Conservation (phyloP, 2,113 vertebrate species). For the Vicugna pacos region DNA sequence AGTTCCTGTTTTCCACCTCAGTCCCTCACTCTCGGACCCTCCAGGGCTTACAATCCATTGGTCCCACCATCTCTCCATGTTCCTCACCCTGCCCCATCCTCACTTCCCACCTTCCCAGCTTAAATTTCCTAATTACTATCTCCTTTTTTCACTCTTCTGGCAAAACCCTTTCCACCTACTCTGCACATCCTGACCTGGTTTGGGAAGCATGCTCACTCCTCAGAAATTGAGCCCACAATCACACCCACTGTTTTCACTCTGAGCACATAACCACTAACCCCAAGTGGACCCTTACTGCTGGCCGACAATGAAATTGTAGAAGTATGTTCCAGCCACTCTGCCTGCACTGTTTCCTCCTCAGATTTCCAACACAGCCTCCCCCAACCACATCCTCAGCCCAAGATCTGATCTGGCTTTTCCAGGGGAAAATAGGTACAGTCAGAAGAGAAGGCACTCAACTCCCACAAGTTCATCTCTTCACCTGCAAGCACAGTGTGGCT, state of each 20-base stretch:
- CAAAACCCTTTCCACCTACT: neutral
- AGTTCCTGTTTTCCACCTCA: neutral
- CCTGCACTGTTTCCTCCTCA: neutral
- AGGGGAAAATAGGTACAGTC: neutral
- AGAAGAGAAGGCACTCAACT: neutral
- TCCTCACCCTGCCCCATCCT: neutral
- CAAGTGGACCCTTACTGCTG: neutral
- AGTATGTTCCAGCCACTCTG: neutral
- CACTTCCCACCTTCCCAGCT: neutral
- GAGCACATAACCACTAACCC: neutral
- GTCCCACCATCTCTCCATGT: neutral
- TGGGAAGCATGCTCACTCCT: neutral
- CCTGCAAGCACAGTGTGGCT: neutral
- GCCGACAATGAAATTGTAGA: neutral
- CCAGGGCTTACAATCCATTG: neutral
- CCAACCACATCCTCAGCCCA: neutral
- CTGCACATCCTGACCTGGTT: neutral
- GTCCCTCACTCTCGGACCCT: neutral
- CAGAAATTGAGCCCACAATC: neutral
- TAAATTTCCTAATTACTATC: neutral
- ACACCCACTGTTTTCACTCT: neutral
- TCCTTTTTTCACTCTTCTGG: neutral
- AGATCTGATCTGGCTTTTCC: neutral
- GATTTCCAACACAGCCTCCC: neutral
- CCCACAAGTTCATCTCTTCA: neutral